These are phyloP conservation scores for Volucella bombylans DNA, from an alignment of 2,888 invertebrate species.

Conservation along the genomic window DNA sequence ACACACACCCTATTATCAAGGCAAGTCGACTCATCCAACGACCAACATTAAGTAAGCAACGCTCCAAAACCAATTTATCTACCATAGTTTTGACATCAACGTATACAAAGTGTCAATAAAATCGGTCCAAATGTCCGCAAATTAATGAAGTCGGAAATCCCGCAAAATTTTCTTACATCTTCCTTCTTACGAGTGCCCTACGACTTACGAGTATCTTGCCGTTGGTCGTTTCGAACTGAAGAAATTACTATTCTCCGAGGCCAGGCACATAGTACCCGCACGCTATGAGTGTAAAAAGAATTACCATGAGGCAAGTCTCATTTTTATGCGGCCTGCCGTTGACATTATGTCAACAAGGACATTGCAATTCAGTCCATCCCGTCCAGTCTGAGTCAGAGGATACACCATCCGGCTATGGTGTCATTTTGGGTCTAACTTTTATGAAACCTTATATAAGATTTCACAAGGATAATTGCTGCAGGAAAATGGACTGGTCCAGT, in stretches of 20 bases:
- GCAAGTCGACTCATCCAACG: background rate
- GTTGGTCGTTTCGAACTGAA: constrained; percentile 9
- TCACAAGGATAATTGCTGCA: constrained; percentile 64
- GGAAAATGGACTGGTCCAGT: constrained; percentile 36
- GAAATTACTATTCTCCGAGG: constrained; percentile 7
- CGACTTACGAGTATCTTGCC: background rate
- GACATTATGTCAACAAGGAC: constrained; percentile 64
- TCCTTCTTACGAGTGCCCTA: background rate
- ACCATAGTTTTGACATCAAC: constrained; percentile 62
- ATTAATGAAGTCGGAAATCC: constrained; percentile 70
- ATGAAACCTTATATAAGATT: constrained; percentile 61
- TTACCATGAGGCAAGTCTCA: constrained; percentile 49
- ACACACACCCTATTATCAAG: constrained; percentile 23
- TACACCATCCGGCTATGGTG: constrained; percentile 39
- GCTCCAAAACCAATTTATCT: constrained; percentile 60
- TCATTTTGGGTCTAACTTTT: constrained; percentile 65
- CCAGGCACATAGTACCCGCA: constrained; percentile 2
- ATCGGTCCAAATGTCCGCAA: constrained; percentile 60
- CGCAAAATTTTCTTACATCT: constrained; percentile 44
- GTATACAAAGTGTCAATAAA: constrained; percentile 64
- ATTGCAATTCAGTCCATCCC: constrained; percentile 39
- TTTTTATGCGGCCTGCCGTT: constrained; percentile 65
- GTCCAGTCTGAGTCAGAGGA: constrained; percentile 23
- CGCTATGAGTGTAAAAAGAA: constrained; percentile 40
- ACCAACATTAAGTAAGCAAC: constrained; percentile 17